Evolutionary conservation across 1,140 invertebrate species (phyloP).

Genomic region (Aphelinus atriplicis): DNA sequence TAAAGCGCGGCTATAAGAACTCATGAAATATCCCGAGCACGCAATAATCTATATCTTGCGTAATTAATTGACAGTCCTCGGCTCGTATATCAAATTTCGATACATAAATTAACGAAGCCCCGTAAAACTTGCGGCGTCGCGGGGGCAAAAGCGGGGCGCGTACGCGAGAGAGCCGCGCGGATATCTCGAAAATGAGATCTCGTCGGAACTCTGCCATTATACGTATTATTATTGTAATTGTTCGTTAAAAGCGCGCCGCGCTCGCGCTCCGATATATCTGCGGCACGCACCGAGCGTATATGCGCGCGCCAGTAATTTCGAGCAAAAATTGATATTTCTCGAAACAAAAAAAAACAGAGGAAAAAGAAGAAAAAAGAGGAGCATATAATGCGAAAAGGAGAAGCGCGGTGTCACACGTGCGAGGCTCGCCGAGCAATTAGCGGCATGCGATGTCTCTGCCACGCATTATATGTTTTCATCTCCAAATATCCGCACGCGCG

Average conservation of each 20-base stretch:
- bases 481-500: slow-evolving; percentile 4
- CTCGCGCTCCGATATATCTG: not conserved
- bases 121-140: too few species aligned
- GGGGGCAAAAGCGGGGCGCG: too few species aligned
- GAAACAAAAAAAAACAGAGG: slow-evolving; percentile 12
- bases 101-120: too few species aligned
- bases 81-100: too few species aligned
- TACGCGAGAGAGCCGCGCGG: too few species aligned
- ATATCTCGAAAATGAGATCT: slow-evolving; percentile 15
- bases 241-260: slow-evolving; percentile 5
- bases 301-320: not conserved
- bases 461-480: slow-evolving; percentile 29
- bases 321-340: slow-evolving; percentile 29
- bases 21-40: too few species aligned
- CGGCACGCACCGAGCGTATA: not conserved
- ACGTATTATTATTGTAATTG: slow-evolving; percentile 26
- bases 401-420: slow-evolving; percentile 19
- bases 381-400: not conserved
- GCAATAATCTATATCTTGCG: too few species aligned
- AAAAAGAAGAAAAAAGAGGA: not conserved
- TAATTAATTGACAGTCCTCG: too few species aligned
- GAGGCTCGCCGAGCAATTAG: slow-evolving; percentile 26
- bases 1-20: too few species aligned
- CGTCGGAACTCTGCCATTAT: not conserved
- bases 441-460: slow-evolving; percentile 12